phyloP scores from a whole-genome alignment of 2,113 vertebrate species.

The Phylloscopus trochiloides region DNA sequence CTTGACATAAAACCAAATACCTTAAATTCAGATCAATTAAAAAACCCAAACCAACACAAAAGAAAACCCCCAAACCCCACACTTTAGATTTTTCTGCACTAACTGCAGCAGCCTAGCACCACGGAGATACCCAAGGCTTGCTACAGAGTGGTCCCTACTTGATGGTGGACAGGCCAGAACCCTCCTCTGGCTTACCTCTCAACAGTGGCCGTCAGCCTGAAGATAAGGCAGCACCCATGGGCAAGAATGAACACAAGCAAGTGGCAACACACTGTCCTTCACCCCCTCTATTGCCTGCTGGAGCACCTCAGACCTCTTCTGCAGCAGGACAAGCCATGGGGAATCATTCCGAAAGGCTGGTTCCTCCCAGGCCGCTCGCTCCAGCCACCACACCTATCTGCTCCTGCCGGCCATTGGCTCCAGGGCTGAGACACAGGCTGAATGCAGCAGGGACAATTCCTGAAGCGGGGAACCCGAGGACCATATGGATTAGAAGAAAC shows the following conservation, averaged over 20 bases:
- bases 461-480: neutral
- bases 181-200: constrained; percentile 26
- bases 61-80: neutral
- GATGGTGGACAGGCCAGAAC: neutral
- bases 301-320: constrained; percentile 18
- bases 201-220: neutral
- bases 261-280: constrained; percentile 11
- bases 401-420: neutral
- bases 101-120: neutral
- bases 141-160: neutral
- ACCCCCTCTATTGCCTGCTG: constrained; percentile 6
- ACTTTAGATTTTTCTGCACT: neutral
- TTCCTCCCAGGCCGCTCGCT: neutral
- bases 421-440: neutral
- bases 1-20: neutral
- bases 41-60: neutral
- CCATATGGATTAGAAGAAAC: neutral
- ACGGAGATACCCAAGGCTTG: neutral
- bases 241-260: constrained; percentile 8
- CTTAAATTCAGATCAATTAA: neutral
- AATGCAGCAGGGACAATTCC: neutral
- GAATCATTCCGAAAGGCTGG: neutral
- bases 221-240: neutral
- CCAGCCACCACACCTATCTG: constrained; percentile 8
- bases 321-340: neutral